Conservation (phyloP, 2,888 invertebrate species). For the Netelia fuscicornis region DNA sequence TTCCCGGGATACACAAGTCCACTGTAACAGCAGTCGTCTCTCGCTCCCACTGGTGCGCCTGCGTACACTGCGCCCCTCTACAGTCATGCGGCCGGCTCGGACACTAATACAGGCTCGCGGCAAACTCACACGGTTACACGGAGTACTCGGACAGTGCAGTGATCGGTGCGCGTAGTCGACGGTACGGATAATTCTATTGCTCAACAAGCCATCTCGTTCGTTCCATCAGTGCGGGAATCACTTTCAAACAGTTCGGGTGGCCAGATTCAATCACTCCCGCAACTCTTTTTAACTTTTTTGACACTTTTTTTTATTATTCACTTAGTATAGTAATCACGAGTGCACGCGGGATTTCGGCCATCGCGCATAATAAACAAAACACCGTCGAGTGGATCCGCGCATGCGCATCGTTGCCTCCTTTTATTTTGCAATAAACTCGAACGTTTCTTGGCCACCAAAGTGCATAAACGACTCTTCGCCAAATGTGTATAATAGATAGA, state of each 20-base stretch:
- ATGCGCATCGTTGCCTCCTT: neutral
- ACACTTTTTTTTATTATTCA: neutral
- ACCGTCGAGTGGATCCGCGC: neutral
- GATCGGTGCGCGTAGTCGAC: conserved; percentile 25
- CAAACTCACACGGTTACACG: neutral
- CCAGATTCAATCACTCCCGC: conserved; percentile 64
- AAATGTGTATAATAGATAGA: conserved; percentile 21
- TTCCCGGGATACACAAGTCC: too few species aligned
- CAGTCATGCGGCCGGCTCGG: neutral
- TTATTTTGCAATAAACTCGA: conserved; percentile 7
- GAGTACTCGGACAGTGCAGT: conserved; percentile 25
- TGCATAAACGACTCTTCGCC: neutral
- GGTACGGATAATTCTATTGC: conserved; percentile 63
- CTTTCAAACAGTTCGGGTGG: conserved; percentile 79
- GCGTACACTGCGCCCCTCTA: neutral
- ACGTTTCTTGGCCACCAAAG: neutral
- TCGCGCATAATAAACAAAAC: neutral
- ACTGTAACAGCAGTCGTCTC: too few species aligned
- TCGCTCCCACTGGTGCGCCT: neutral
- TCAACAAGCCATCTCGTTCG: conserved; percentile 70
- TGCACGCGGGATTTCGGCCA: neutral
- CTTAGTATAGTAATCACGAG: neutral
- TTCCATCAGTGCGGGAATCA: conserved; percentile 79
- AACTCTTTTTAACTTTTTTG: conserved; percentile 13
- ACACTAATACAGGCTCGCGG: neutral